These are phyloP conservation scores for Plumapathes pennacea DNA, from an alignment of 92 coral and sea anemone species.

Conservation along the genomic window DNA sequence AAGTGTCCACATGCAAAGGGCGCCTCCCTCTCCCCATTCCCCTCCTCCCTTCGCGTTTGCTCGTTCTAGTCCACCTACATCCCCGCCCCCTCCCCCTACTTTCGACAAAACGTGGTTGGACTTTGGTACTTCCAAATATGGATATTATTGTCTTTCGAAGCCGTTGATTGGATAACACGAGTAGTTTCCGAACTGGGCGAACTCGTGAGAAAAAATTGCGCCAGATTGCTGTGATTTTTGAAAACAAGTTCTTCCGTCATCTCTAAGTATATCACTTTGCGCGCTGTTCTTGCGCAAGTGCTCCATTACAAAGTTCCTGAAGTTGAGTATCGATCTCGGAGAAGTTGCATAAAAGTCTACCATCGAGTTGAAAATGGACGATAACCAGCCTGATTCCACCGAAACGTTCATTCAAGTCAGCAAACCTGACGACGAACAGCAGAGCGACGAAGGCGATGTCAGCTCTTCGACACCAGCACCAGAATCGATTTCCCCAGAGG, in stretches of 20 bases:
- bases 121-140: constrained; percentile 35
- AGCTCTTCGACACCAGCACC: constrained; percentile 19
- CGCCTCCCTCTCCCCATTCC: no score
- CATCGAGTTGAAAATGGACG: constrained; percentile 17
- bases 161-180: constrained; percentile 14
- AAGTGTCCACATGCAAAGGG: no score
- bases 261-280: constrained; percentile 27
- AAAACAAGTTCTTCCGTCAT: constrained; percentile 26
- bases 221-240: constrained; percentile 49
- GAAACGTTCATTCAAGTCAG: constrained; percentile 7
- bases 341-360: constrained; percentile 1
- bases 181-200: constrained; percentile 18
- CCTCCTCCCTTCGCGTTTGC: no score
- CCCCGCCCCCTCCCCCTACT: no score
- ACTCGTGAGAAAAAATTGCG: constrained; percentile 34
- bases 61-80: no score
- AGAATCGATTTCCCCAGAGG: constrained; percentile 10
- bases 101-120: no score
- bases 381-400: constrained; percentile 3
- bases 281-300: constrained; percentile 39
- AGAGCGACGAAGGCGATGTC: constrained; percentile 8
- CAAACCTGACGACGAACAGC: neutral
- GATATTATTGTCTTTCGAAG: neutral
- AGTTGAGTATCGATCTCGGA: no score
- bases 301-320: no score